Conservation (phyloP, 53 echinoderm and acorn worm genomes). For the Hippasteria phrygiana region DNA sequence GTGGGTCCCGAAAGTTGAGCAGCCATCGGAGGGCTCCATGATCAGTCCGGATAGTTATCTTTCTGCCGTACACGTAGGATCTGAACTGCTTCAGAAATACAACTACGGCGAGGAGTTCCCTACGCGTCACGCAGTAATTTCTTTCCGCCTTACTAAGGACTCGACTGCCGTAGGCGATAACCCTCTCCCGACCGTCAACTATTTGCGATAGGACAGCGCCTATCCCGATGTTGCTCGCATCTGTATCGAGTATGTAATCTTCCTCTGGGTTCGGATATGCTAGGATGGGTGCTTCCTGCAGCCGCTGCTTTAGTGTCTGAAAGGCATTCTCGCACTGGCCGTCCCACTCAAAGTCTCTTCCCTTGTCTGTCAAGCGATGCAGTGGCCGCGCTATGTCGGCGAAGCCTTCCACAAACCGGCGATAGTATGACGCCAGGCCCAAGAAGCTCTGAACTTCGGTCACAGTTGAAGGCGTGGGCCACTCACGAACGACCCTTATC, state of each 20-base stretch:
- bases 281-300: constrained; percentile 29
- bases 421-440: background rate
- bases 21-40: constrained; percentile 50
- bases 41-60: constrained; percentile 37
- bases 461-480: constrained; percentile 11
- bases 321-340: constrained; percentile 6
- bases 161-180: constrained; percentile 57
- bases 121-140: constrained; percentile 57
- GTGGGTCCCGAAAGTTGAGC: constrained; percentile 41
- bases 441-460: constrained; percentile 5
- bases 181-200: constrained; percentile 52
- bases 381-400: background rate
- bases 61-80: constrained; percentile 32
- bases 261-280: constrained; percentile 22
- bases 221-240: constrained; percentile 42
- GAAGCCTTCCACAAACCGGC: background rate
- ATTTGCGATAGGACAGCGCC: constrained; percentile 65
- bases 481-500: background rate
- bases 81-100: constrained; percentile 35
- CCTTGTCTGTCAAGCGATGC: constrained; percentile 30
- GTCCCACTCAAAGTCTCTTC: constrained; percentile 24
- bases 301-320: background rate
- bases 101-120: constrained; percentile 59
- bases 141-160: constrained; percentile 55
- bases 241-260: constrained; percentile 32